Evolutionary conservation across 1,140 invertebrate genomes (phyloP).

Genomic region (Bicyclus anynana): DNA sequence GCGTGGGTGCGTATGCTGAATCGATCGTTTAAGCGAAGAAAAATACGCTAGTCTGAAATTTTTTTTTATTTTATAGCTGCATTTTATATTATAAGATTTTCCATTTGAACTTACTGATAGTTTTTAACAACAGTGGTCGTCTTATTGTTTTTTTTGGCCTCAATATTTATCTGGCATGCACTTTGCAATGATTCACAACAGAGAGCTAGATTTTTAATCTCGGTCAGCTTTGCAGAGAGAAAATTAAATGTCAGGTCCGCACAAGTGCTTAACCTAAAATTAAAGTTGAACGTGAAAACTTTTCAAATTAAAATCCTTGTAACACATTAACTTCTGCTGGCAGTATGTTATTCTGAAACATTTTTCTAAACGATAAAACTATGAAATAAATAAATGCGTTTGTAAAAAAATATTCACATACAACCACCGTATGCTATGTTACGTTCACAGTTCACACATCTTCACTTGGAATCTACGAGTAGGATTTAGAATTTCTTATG

Average conservation of each 20-base stretch:
- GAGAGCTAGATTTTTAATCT: constrained; percentile 6
- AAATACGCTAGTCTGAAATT: too few relatives aligned
- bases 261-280: constrained; percentile 22
- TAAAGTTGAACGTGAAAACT: constrained; percentile 13
- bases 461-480: too few relatives aligned
- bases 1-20: too few relatives aligned
- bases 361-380: constrained; percentile 5
- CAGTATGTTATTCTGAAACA: constrained; percentile 3
- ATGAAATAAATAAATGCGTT: not conserved
- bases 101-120: too few relatives aligned
- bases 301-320: constrained; percentile 22
- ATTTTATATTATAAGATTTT: too few relatives aligned
- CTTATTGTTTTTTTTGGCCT: constrained; percentile 7
- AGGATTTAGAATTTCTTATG: too few relatives aligned
- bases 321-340: constrained; percentile 7
- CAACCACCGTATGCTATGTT: not conserved
- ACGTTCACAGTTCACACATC: not conserved
- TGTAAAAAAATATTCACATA: not conserved
- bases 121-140: not conserved
- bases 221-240: constrained; percentile 2
- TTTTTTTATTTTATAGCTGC: too few relatives aligned
- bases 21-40: too few relatives aligned
- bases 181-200: constrained; percentile 1
- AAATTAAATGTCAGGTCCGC: constrained; percentile 23
- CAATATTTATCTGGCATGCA: not conserved